phyloP scores from a whole-genome alignment of 2,113 vertebrate species.

The Corapipo altera region DNA sequence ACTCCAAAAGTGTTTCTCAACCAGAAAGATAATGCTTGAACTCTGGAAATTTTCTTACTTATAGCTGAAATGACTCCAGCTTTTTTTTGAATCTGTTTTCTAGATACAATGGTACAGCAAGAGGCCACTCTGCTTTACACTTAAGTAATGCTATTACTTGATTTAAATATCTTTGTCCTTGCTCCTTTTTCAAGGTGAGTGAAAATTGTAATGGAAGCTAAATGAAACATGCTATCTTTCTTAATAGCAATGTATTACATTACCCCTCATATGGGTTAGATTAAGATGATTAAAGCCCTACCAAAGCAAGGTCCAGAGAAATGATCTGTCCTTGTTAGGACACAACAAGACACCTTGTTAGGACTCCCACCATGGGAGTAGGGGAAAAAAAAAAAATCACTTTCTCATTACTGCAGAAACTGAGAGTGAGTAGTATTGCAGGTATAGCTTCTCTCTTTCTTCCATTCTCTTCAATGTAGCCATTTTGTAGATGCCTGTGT shows the following conservation, averaged over 20 bases:
- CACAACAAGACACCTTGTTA: neutral
- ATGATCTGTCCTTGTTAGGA: neutral
- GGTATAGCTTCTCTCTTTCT: neutral
- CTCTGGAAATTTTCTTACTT: neutral
- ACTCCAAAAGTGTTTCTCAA: neutral
- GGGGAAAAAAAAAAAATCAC: neutral
- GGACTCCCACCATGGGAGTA: accelerated
- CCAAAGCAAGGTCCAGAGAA: neutral
- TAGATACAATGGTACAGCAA: neutral
- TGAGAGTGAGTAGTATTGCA: neutral
- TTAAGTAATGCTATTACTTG: neutral
- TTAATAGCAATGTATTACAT: neutral
- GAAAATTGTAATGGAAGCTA: neutral
- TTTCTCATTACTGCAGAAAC: neutral
- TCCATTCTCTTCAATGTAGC: neutral
- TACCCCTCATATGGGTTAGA: neutral
- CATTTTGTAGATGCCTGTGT: neutral
- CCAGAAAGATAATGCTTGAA: neutral
- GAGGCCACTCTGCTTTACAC: neutral
- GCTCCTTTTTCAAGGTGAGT: neutral
- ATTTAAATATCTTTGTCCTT: neutral
- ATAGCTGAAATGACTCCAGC: neutral
- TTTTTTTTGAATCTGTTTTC: neutral
- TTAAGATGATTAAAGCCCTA: neutral
- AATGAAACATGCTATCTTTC: neutral